Evolutionary conservation across 1,140 invertebrate genomes (phyloP).

Genomic region (Phthorimaea operculella): DNA sequence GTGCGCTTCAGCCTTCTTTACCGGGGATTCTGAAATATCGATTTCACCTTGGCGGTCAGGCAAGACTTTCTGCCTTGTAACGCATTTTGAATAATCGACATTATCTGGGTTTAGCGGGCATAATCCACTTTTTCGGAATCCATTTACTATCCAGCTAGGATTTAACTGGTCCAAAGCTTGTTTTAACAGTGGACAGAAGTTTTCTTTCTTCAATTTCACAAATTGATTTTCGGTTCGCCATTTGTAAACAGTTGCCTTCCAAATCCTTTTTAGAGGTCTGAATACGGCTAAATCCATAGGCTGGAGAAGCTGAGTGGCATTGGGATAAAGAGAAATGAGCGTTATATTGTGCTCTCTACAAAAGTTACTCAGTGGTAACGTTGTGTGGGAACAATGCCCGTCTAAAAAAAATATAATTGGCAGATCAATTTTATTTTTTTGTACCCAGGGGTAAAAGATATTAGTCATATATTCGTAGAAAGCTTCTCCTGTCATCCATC

Average conservation of each 20-base stretch:
- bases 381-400: too few relatives aligned
- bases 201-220: conserved; percentile 22
- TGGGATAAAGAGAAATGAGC: too few relatives aligned
- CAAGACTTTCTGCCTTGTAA: background rate
- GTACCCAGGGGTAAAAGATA: conserved; percentile 26
- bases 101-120: conserved; percentile 6
- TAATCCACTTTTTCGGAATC: conserved; percentile 9
- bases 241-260: background rate
- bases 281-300: too few relatives aligned
- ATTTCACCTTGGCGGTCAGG: background rate
- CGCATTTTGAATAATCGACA: conserved; percentile 10
- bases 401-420: too few relatives aligned
- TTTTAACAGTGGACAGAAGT: conserved; percentile 25
- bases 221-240: conserved; percentile 11
- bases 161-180: conserved; percentile 15
- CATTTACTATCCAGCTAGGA: conserved; percentile 4
- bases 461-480: conserved; percentile 35
- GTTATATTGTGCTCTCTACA: too few relatives aligned
- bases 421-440: conserved; percentile 18
- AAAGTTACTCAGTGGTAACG: too few relatives aligned
- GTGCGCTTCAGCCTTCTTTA: too few relatives aligned
- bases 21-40: conserved; percentile 2
- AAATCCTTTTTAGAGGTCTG: conserved; percentile 11
- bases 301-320: too few relatives aligned
- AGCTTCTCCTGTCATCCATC: conserved; percentile 27